A percentile compares a stretch with the other conserved stretches of the same genome.
These are phyloP conservation scores for Autographa gamma DNA, from an alignment of 2,888 invertebrate species.

Conservation along the genomic window DNA sequence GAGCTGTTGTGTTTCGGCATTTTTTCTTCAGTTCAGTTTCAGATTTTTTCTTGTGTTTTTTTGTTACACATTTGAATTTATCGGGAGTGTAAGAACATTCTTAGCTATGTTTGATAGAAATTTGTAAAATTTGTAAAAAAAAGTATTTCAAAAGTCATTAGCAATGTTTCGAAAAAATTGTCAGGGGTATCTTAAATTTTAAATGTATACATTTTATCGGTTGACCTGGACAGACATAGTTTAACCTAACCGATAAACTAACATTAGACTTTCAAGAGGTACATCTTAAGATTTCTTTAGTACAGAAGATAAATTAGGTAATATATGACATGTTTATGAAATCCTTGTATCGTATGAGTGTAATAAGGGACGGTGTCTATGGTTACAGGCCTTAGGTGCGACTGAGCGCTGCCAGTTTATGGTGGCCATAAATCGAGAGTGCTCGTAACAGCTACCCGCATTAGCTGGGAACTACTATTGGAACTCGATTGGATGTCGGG, in stretches of 20 bases:
- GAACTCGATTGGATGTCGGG: conserved; percentile 52
- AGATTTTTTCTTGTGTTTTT: too few species aligned
- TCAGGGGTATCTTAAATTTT: too few species aligned
- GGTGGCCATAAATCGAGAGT: conserved; percentile 79
- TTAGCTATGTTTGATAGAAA: too few species aligned
- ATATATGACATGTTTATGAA: conserved; percentile 44
- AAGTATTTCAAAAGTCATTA: too few species aligned
- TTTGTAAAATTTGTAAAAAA: too few species aligned
- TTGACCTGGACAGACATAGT: too few species aligned
- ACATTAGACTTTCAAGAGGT: not conserved
- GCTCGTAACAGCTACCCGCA: conserved; percentile 78
- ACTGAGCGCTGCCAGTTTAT: conserved; percentile 75
- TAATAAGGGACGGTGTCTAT: conserved; percentile 40
- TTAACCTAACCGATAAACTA: not conserved
- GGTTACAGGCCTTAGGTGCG: conserved; percentile 67
- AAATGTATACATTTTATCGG: too few species aligned
- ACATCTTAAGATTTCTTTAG: not conserved
- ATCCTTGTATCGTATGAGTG: conserved; percentile 24
- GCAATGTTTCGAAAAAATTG: too few species aligned
- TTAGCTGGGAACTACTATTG: conserved; percentile 65
- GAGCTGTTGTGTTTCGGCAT: too few species aligned
- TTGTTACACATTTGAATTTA: too few species aligned
- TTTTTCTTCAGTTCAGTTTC: too few species aligned
- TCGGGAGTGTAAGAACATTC: too few species aligned
- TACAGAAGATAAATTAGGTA: conserved; percentile 20